A percentile compares a stretch with the other conserved stretches of the same genome.
These are phyloP conservation scores for Iguana delicatissima DNA, from an alignment of 2,797 vertebrate genomes.

Conservation along the genomic window DNA sequence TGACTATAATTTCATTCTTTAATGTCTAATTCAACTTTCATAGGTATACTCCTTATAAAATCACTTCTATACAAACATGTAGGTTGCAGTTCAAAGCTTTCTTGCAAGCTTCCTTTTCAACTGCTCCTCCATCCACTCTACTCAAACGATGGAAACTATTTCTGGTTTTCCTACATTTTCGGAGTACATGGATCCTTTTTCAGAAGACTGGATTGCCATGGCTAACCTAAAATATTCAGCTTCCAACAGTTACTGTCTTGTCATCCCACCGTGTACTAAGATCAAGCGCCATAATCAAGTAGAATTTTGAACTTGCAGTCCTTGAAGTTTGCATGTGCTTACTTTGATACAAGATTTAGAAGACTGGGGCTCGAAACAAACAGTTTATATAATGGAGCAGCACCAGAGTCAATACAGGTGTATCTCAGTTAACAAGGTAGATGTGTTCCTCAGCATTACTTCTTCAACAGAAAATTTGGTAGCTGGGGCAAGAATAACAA, in stretches of 20 bases:
- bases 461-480: too few relatives aligned
- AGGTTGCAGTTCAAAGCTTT: not conserved
- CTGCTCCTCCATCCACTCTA: not conserved
- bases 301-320: not conserved
- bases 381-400: not conserved
- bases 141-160: not conserved
- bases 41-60: not conserved
- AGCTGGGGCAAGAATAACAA: too few relatives aligned
- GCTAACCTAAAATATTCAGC: not conserved
- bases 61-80: not conserved
- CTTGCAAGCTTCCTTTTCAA: not conserved
- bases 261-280: not conserved
- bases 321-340: not conserved
- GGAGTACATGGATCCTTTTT: not conserved
- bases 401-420: not conserved
- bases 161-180: not conserved
- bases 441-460: too few relatives aligned
- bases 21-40: slow-evolving; percentile 12
- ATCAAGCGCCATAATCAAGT: not conserved
- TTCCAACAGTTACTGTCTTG: not conserved
- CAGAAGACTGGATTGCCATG: not conserved
- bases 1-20: not conserved
- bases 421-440: too few relatives aligned
- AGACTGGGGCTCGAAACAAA: not conserved
- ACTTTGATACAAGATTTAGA: not conserved